Evolutionary conservation across 1,140 invertebrate genomes (phyloP).

Genomic region (Brachystomella parvula): DNA sequence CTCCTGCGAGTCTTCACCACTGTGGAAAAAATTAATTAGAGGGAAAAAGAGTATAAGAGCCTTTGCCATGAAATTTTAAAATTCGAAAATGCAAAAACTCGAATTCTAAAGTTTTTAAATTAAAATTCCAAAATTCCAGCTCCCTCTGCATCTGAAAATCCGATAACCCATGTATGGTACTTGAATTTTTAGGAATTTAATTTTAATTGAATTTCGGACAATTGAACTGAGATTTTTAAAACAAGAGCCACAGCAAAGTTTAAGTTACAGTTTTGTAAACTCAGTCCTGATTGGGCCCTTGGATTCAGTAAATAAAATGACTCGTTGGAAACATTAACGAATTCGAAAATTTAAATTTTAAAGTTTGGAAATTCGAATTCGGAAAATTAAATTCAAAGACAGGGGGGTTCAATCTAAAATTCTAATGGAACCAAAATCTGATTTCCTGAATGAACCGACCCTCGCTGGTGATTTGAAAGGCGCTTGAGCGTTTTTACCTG

Average conservation of each 20-base stretch:
- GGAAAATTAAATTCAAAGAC: neutral
- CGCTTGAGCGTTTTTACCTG: neutral
- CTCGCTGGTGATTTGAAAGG: neutral
- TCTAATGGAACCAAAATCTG: neutral
- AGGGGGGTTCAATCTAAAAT: neutral
- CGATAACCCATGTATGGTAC: too few relatives aligned
- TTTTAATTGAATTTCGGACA: too few relatives aligned
- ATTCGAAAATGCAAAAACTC: neutral
- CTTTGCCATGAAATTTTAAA: neutral
- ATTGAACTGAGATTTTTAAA: too few relatives aligned
- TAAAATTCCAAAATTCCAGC: neutral
- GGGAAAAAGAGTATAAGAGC: too few relatives aligned
- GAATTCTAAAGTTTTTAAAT: neutral
- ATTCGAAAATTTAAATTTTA: neutral
- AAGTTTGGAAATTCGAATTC: neutral
- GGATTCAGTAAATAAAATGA: too few relatives aligned
- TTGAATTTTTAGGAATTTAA: too few relatives aligned
- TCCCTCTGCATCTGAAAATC: too few relatives aligned
- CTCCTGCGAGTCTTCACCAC: too few relatives aligned
- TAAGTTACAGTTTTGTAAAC: too few relatives aligned
- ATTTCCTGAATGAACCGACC: neutral
- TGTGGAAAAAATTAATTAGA: too few relatives aligned
- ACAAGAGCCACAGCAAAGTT: too few relatives aligned
- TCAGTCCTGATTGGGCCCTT: too few relatives aligned
- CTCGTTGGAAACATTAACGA: neutral